Evolutionary conservation across 2,888 invertebrate genomes (phyloP), one percentile per base, ranked within the genome.

Genomic region (Pollenia griseotomentosa): DNA sequence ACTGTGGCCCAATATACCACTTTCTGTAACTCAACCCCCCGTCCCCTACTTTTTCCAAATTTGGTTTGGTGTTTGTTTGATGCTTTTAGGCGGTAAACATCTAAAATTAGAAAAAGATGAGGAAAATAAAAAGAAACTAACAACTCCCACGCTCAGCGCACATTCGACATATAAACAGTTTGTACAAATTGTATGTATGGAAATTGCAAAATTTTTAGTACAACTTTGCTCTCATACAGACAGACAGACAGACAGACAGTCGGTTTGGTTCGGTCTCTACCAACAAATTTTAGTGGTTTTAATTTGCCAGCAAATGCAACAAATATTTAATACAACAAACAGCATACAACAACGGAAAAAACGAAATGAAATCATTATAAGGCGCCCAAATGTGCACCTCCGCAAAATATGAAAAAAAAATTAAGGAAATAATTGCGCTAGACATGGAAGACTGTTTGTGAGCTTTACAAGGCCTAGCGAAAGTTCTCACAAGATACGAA

Each of bases 361-460:
- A 81, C 71, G 51, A 83, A 78, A 82, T 82, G 82, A 82, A 83
- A 79, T 83, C 83, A 83, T 79, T 86, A 79, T 75, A 59, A 86
- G 86, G 86, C 86, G 86, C 86, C 83, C 83, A 74, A 79, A 71
- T 73, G 74, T 83, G 74, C 86, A 79, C 86, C 82, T 83, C 79
- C 74, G 51, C 79, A 79, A 75, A 70, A 55, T 33, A 40, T 7
- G 46, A 81, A 48, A 40, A 48, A n/a, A 70, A 53, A 44, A 44
- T 53, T 11, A 12, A 33, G 8, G 16, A 23, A 33, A 46, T 40
- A 51, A 16, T 66, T 55, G 14, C 16, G 1, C 1, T 9, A n/a
- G 10, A 23, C 46, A 16, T 48, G 7, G 42, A 12, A 42, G 63
- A 66, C 55, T 55, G 1, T 14, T 8, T 2, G 44, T 12, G 12